Evolutionary conservation across 2,113 vertebrate species (phyloP).

Genomic region (Peromyscus maniculatus): DNA sequence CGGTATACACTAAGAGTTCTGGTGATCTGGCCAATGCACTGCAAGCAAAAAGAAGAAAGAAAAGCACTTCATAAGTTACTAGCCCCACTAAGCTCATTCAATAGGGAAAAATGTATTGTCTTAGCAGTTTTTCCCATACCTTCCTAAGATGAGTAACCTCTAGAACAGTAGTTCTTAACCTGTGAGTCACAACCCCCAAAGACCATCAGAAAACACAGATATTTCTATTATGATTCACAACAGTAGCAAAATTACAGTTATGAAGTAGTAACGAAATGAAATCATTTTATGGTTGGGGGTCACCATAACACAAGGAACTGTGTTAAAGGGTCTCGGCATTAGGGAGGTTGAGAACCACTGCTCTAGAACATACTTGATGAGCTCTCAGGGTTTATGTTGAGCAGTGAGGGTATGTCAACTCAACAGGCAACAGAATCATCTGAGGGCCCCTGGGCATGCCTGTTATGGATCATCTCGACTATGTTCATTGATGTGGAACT

Average conservation of each 20-base stretch:
- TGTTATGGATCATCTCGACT: neutral
- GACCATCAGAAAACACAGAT: too few relatives aligned
- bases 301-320: too few relatives aligned
- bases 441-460: neutral
- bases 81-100: neutral
- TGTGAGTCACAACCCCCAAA: too few relatives aligned
- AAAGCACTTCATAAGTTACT: neutral
- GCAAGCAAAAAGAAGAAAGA: neutral
- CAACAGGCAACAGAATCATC: neutral
- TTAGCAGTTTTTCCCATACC: conserved; percentile 4
- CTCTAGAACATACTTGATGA: neutral
- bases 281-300: too few relatives aligned
- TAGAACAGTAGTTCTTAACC: neutral
- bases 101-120: neutral
- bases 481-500: too few relatives aligned
- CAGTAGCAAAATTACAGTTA: too few relatives aligned
- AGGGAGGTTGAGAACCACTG: too few relatives aligned
- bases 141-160: neutral
- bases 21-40: neutral
- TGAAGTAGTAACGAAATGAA: too few relatives aligned
- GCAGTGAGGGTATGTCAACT: neutral
- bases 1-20: neutral
- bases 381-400: neutral
- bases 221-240: too few relatives aligned
- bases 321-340: too few relatives aligned